These are phyloP conservation scores for Enteromius treurensis DNA, from an alignment of 2,797 vertebrate genomes.

Conservation along the genomic window DNA sequence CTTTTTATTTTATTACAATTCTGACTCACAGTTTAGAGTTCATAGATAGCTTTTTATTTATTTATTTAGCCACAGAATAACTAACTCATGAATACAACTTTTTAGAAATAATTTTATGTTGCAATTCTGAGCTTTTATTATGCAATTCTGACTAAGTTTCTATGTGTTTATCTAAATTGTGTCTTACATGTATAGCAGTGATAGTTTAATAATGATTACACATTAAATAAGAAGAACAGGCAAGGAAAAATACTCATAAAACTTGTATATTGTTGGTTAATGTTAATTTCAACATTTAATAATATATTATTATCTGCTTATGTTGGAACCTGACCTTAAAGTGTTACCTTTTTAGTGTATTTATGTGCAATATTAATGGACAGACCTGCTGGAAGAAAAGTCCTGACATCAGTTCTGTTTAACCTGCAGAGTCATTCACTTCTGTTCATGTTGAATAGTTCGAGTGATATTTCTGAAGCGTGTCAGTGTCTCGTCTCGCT, in stretches of 20 bases:
- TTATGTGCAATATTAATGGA: no score
- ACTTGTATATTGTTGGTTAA: background rate
- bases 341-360: background rate
- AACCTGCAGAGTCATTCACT: background rate
- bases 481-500: slow-evolving; percentile 7
- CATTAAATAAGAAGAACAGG: background rate
- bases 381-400: no score
- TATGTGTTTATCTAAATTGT: background rate
- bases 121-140: background rate
- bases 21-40: no score
- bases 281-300: background rate
- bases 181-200: background rate
- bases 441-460: background rate
- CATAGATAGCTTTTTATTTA: no score
- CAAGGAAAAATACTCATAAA: background rate
- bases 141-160: background rate
- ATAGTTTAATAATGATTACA: background rate
- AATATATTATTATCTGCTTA: background rate
- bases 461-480: slow-evolving; percentile 25
- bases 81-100: no score
- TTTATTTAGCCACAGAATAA: no score
- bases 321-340: background rate
- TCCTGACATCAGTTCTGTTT: no score
- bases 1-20: background rate
- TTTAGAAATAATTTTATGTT: background rate